These are phyloP conservation scores for Epinephelus malabaricus DNA, from an alignment of 2,797 vertebrate species.

Conservation along the genomic window DNA sequence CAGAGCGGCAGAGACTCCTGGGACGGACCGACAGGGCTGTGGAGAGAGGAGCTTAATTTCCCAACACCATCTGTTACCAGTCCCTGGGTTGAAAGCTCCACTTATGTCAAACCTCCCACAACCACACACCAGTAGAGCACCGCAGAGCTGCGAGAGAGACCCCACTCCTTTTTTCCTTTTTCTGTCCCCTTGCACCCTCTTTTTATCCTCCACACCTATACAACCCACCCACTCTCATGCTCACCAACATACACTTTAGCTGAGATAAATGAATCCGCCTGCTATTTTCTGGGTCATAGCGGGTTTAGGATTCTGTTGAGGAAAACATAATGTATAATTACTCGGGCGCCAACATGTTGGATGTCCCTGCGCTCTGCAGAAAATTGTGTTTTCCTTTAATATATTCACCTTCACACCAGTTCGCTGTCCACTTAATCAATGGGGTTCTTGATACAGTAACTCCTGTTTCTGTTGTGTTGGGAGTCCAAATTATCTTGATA, in stretches of 20 bases:
- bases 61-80: constrained; percentile 94
- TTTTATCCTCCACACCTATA: constrained; percentile 42
- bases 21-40: constrained; percentile 84
- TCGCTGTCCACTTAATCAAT: constrained; percentile 36
- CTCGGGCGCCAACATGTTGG: neutral
- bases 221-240: constrained; percentile 26
- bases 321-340: constrained; percentile 16
- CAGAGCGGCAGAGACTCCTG: constrained; percentile 76
- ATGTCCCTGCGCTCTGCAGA: neutral
- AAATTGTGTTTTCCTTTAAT: constrained; percentile 25
- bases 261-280: constrained; percentile 48
- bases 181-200: constrained; percentile 57
- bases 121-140: constrained; percentile 75
- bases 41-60: constrained; percentile 92
- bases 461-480: constrained; percentile 18
- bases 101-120: constrained; percentile 89
- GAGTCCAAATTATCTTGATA: constrained; percentile 56
- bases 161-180: constrained; percentile 39
- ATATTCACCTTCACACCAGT: constrained; percentile 27
- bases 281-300: constrained; percentile 61
- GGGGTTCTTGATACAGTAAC: constrained; percentile 30
- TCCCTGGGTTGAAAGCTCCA: constrained; percentile 88
- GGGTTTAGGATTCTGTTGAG: constrained; percentile 29
- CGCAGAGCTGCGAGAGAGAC: constrained; percentile 58
- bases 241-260: constrained; percentile 27